Conservation (phyloP, 2,888 invertebrate genomes). For the Lasioglossum oenotherae region DNA sequence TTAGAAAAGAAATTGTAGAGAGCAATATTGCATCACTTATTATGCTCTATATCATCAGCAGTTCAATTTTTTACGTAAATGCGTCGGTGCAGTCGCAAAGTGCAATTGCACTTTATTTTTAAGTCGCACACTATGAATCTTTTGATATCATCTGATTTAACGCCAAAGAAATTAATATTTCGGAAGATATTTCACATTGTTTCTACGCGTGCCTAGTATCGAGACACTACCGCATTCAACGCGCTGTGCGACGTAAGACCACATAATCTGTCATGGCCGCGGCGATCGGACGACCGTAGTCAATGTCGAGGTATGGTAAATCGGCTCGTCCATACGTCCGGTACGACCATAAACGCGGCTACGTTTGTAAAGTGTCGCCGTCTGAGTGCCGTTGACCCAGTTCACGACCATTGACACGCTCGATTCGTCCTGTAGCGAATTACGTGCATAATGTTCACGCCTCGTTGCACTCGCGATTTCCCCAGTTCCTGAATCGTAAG, state of each 20-base stretch:
- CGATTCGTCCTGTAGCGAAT: slow-evolving; percentile 41
- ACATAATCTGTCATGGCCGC: background rate
- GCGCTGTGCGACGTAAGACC: background rate
- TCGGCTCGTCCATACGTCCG: background rate
- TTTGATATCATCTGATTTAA: background rate
- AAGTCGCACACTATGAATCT: background rate
- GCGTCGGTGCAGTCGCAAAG: no score
- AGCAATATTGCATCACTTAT: background rate
- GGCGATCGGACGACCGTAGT: background rate
- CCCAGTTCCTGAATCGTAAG: background rate
- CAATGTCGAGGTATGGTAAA: slow-evolving; percentile 2
- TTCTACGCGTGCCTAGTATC: background rate
- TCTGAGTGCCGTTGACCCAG: slow-evolving; percentile 49
- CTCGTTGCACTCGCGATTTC: background rate
- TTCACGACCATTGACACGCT: slow-evolving; percentile 57
- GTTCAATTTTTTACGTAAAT: background rate
- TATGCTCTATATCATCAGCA: background rate
- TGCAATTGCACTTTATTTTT: background rate
- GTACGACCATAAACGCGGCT: slow-evolving; percentile 2
- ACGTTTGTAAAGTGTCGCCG: slow-evolving; percentile 10
- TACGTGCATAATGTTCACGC: slow-evolving; percentile 14
- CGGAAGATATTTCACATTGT: background rate
- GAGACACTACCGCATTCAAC: background rate
- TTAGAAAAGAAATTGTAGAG: background rate
- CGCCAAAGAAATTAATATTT: background rate